Conservation (phyloP, 1,140 invertebrate species). For the Bradysia coprophila region DNA sequence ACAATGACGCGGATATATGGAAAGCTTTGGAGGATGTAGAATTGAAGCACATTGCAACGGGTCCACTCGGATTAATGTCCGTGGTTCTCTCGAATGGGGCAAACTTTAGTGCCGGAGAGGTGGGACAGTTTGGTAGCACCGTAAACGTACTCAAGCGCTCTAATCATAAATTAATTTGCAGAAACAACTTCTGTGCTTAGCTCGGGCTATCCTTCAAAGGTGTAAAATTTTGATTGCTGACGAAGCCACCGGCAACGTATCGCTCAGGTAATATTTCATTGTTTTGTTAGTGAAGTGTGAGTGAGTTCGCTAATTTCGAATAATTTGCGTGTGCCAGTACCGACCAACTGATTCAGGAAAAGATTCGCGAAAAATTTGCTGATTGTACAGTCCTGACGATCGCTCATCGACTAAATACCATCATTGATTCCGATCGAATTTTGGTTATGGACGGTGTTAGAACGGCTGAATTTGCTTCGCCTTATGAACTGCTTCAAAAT, state of each 20-base stretch:
- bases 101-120: not conserved
- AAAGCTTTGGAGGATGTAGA: slow-evolving; percentile 35
- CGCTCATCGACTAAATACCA: slow-evolving; percentile 40
- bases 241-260: not conserved
- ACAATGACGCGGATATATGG: slow-evolving; percentile 40
- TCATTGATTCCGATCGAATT: slow-evolving; percentile 34
- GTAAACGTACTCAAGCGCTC: too few species aligned
- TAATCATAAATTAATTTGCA: too few species aligned
- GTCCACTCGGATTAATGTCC: not conserved
- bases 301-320: too few species aligned
- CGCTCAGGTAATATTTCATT: not conserved
- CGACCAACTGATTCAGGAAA: slow-evolving; percentile 29
- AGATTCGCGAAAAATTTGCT: slow-evolving; percentile 8
- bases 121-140: too few species aligned
- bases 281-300: too few species aligned
- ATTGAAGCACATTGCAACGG: slow-evolving; percentile 23
- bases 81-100: not conserved
- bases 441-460: slow-evolving; percentile 31
- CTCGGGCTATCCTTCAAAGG: not conserved
- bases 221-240: not conserved
- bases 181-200: not conserved
- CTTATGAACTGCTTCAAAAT: slow-evolving; percentile 31
- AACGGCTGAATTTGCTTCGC: slow-evolving; percentile 32
- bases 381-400: slow-evolving; percentile 39
- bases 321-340: too few species aligned